Evolutionary conservation across 2,113 vertebrate genomes (phyloP), one percentile per base, ranked within the genome.

Genomic region (Rhabdomys dilectus): DNA sequence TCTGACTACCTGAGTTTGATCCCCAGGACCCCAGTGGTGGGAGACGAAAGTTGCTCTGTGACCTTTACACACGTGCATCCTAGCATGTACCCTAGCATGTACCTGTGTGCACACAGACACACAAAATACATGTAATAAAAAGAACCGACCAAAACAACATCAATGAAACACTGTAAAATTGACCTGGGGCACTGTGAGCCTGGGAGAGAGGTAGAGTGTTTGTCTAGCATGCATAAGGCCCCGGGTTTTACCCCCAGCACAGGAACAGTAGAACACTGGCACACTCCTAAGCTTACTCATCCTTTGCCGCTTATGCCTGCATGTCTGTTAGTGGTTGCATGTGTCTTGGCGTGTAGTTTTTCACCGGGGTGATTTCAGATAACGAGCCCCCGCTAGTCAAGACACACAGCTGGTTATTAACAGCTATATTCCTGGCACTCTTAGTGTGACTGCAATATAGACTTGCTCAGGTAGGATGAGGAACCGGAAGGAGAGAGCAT

Each of bases 271-370:
- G 15, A 56, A 82, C 5, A 1, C 1, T 48, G 77, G 22, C 22
- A 11, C 24, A 17, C 8, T 15, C n/a, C 36, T 10, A n/a, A 42
- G 29, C 42, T n/a, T 19, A 0, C 21, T 34, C 21, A 36, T 17
- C 36, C 45, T 58, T 73, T 7, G 2, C 36, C 15, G 29, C 17
- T 72, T 6, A 2, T 15, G 4, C 5, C 12, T 0, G 11, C 1
- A 3, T 85, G 82, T 24, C 82, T 64, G 1, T 39, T 60, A 1
- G 2, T n/a, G 68, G 7, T 36, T 17, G 68, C 29, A 0, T 36
- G 19, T 36, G n/a, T 16, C 39, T 62, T 22, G 1, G 31, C 3
- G 7, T 31, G 22, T 34, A 7, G 11, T 19, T 42, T 39, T 26
- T n/a, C 76, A 48, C 45, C 34, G 15, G 8, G 45, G 48, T 9